Evolutionary conservation across 2,113 vertebrate species (phyloP).

Genomic region (Marcusenius ussheri): DNA sequence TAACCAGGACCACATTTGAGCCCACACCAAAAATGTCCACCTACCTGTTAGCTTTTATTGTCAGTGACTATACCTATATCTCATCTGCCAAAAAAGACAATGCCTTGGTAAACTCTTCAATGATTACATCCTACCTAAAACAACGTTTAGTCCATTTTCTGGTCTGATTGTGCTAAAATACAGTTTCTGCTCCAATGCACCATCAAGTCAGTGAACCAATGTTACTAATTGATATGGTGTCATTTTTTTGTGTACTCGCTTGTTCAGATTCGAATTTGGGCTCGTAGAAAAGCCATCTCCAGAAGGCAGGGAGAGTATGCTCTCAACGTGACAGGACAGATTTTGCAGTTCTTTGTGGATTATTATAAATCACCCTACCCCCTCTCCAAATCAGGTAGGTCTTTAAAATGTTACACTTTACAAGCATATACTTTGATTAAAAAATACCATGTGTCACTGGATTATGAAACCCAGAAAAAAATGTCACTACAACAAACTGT

Average conservation of each 20-base stretch:
- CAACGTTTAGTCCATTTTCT: neutral
- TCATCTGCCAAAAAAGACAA: accelerated
- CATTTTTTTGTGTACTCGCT: neutral
- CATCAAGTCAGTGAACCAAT: neutral
- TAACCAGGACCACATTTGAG: constrained; percentile 56
- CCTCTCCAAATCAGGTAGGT: constrained; percentile 75
- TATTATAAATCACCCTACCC: constrained; percentile 73
- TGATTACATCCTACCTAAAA: neutral
- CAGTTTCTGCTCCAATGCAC: neutral
- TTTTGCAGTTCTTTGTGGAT: constrained; percentile 66
- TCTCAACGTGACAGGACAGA: constrained; percentile 59
- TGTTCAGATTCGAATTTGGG: constrained; percentile 82
- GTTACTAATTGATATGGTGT: neutral
- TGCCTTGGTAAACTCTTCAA: constrained; percentile 51
- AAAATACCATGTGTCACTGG: neutral
- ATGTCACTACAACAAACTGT: neutral
- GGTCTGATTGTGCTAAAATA: neutral
- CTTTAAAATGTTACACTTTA: neutral
- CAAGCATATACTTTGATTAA: neutral
- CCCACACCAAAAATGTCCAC: constrained; percentile 80
- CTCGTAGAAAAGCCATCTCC: constrained; percentile 59
- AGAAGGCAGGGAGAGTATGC: constrained; percentile 64
- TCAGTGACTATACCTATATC: constrained; percentile 57
- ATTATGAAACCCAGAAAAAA: neutral
- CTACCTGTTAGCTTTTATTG: constrained; percentile 83